Conservation (phyloP, 2,888 invertebrate species). For the Marronus borbonicus region DNA sequence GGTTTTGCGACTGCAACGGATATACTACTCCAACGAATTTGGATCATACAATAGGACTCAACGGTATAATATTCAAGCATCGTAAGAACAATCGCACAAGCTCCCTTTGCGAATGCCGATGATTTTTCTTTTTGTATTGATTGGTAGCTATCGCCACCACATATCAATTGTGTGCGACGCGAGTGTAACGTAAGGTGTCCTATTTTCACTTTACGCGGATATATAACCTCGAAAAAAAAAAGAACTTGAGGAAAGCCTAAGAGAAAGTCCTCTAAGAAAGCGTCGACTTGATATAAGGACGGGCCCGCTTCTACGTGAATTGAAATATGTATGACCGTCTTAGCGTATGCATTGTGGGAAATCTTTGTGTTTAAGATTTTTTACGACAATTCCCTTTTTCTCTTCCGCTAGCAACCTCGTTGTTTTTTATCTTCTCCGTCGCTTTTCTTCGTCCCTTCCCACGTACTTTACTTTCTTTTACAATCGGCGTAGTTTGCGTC, state of each 20-base stretch:
- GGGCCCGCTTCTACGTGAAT: constrained; percentile 23
- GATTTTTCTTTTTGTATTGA: no score
- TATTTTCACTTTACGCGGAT: constrained; percentile 15
- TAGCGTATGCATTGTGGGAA: constrained; percentile 31
- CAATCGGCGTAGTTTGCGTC: constrained; percentile 17
- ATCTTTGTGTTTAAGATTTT: constrained; percentile 42
- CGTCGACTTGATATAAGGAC: constrained; percentile 29
- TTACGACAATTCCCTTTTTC: constrained; percentile 34
- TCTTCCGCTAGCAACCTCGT: constrained; percentile 8
- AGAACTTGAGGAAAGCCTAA: neutral
- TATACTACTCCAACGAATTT: no score
- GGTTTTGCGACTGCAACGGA: no score
- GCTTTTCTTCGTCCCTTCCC: neutral
- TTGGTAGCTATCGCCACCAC: no score
- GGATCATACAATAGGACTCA: no score
- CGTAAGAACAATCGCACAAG: no score
- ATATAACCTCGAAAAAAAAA: neutral
- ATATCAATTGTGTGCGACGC: no score
- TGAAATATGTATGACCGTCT: constrained; percentile 43
- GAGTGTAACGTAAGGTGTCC: neutral
- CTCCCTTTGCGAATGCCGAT: no score
- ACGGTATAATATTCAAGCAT: no score
- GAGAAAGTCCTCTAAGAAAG: constrained; percentile 21
- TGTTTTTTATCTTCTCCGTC: constrained; percentile 8
- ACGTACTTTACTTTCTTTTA: constrained; percentile 21